Evolutionary conservation across 1,140 invertebrate genomes (phyloP), one percentile per base, ranked within the genome.

Genomic region (Telenomus remus): DNA sequence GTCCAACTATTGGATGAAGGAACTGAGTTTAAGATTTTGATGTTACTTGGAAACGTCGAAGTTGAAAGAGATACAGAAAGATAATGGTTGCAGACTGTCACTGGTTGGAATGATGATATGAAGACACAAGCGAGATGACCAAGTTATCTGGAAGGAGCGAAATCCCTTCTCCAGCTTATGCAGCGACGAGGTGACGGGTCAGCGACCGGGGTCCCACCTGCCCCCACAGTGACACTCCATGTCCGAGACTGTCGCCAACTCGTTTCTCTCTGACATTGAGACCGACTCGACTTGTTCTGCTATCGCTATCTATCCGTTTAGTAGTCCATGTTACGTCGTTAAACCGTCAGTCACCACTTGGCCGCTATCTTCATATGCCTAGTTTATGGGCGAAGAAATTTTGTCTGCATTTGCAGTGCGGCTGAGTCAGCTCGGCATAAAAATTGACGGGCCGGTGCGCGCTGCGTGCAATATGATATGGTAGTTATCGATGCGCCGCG

Each of bases 121-220:
- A 13, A 12, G 35, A 49, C 9, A 46, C 37, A 47, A 43, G 43
- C 33, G 27, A 46, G 19, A 33, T 8, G 11, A 46, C 37, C 9
- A 39, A 39, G 37, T 39, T n/a, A 11, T 39, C 37, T 39, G 9
- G 8, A n/a, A 11, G 9, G 9, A n/a, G 37, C 3, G 37, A n/a
- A 39, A 39, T 11, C 9, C 37, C 37, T 39, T n/a, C 43, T 44
- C 12, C 13, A 7, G n/a, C 10, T 50, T 63, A 43, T 64, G 60
- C 56, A 71, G 57, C 60, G 13, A 35, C 42, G 79, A 78, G 79
- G 74, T 80, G 76, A 80, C 73, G 76, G 81, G 82, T 83, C 81
- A 81, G 54, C 75, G 80, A 82, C 80, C 80, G 55, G 14, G 48
- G 66, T 37, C 59, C 69, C 78, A 80, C 80, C 72, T 74, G 72